Conservation (phyloP, 2,113 vertebrate genomes). For the Pollachius pollachius region DNA sequence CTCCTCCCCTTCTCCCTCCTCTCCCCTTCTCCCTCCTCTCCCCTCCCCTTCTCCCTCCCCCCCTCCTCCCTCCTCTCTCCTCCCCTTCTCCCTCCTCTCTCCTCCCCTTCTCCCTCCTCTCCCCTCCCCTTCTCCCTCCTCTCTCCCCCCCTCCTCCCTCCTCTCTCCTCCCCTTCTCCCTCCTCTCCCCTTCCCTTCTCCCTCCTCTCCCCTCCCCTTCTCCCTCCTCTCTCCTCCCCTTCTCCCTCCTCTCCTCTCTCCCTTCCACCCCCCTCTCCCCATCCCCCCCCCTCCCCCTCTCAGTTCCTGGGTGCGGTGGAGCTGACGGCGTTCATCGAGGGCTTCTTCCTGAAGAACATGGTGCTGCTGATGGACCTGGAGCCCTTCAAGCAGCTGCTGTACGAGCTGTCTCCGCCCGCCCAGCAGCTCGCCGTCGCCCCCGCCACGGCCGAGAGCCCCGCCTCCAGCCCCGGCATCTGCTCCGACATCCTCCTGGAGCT, state of each 20-base stretch:
- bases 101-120: too few relatives aligned
- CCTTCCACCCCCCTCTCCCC: not conserved
- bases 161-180: not conserved
- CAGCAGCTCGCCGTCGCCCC: not conserved
- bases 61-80: too few relatives aligned
- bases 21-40: too few relatives aligned
- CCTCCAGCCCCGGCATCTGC: constrained; percentile 53
- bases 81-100: too few relatives aligned
- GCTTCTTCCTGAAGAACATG: constrained; percentile 82
- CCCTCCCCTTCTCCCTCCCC: too few relatives aligned
- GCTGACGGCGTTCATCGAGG: constrained; percentile 76
- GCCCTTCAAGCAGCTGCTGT: constrained; percentile 93
- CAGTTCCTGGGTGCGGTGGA: constrained; percentile 75
- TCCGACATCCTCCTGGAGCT: constrained; percentile 89
- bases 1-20: too few relatives aligned
- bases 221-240: too few relatives aligned
- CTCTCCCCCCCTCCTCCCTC: not conserved
- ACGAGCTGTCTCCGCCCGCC: constrained; percentile 75
- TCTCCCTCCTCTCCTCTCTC: too few relatives aligned
- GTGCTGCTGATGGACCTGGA: constrained; percentile 81
- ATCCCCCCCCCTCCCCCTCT: not conserved
- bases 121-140: not conserved
- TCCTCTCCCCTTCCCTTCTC: not conserved
- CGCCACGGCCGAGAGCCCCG: constrained; percentile 77
- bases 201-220: too few relatives aligned